Base-by-base conservation (phyloP, 2,888 invertebrate species). In the Nymphalis polychloros region DNA sequence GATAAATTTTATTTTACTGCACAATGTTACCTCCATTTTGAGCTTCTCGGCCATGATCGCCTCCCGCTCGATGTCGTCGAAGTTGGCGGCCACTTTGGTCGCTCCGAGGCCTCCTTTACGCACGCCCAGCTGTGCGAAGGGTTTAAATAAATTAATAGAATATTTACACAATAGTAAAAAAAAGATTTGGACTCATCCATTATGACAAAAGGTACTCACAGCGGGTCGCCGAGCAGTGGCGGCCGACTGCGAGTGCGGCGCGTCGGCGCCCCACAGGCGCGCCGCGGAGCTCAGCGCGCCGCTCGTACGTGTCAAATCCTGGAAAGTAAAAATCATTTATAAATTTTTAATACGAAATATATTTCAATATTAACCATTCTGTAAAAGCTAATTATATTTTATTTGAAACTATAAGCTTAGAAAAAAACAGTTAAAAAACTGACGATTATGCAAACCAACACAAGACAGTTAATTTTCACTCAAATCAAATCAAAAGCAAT, bases 41-140 rank as follows among this genome's bases (percentile, higher is more conserved):
- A 95, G 94, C 84, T 97, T 96, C 87, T 98, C 97, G 3, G 96
- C 95, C 87, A 97, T 94, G 79, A 96, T 96, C 8, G 98, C 98
- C 81, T 97, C 96, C 74, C 96, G 95, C 89, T 99, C 99, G 71
- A 99, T 95, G 82, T 98, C 98, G 20, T 97, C 97, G 86, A 99
- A 99, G 90, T 99, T 98, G 5, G 98, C 95, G 79, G 96, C 96
- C 35, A 99, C 98, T 86, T 97, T 97, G 63, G 98, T 98, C 19
- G 99, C 99, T 62, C 99, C 99, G 64, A 99, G 91, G 0, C 97
- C 97, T 52, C 96, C 95, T 84, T 97, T 98, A 74, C 97, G 97
- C 0, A 94, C 95, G 17, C 98, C 98, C 78, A 97, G 82, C 97
- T 97, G 76, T n/a, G 0, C 41, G 1, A 41, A 31, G 27, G 27